A percentile compares a stretch with the other conserved stretches of the same genome.
phyloP scores from a whole-genome alignment of 2,113 vertebrate species.

The Uropsilus gracilis region DNA sequence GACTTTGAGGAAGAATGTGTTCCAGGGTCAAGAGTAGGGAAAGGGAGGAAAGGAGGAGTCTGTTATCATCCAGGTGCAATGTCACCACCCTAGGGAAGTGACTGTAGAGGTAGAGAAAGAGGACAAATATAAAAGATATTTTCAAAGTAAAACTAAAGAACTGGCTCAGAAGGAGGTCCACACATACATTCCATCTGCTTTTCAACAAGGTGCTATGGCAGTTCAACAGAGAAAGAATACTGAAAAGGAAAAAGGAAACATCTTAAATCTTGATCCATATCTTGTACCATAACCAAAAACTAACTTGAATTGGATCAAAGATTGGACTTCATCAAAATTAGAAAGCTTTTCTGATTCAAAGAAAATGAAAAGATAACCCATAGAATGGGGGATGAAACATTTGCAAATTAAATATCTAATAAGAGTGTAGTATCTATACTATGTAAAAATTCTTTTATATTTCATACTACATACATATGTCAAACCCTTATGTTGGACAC shows the following conservation, averaged over 20 bases:
- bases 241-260: not conserved
- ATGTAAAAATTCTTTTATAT: not conserved
- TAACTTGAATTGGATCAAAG: not conserved
- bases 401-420: no score
- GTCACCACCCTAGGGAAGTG: not conserved
- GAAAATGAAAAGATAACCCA: not conserved
- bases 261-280: not conserved
- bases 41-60: not conserved
- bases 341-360: not conserved
- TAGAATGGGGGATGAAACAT: no score
- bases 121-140: not conserved
- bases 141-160: not conserved
- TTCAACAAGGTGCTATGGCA: not conserved
- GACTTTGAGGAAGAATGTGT: no score
- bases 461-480: no score
- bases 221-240: not conserved
- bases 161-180: not conserved
- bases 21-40: no score
- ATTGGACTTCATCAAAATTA: not conserved
- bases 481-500: no score
- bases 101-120: not conserved
- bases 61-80: not conserved
- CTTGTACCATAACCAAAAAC: not conserved
- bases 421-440: not conserved
- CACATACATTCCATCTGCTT: not conserved